phyloP scores from a whole-genome alignment of 2,113 vertebrate species.

The Scomber japonicus region DNA sequence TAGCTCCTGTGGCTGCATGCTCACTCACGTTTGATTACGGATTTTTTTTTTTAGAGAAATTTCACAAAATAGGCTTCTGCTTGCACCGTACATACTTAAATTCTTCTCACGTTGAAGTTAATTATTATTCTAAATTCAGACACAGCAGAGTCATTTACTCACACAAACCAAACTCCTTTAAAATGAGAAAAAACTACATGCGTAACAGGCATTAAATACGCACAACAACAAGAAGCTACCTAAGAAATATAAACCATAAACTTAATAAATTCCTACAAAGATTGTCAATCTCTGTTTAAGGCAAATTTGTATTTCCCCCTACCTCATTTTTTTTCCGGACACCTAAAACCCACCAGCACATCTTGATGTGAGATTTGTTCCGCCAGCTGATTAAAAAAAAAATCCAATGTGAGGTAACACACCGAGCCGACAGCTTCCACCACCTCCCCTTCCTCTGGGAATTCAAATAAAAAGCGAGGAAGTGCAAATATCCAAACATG shows the following conservation, averaged over 20 bases:
- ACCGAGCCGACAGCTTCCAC: constrained; percentile 26
- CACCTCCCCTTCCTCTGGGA: constrained; percentile 52
- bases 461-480: constrained; percentile 67
- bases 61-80: neutral
- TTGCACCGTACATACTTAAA: neutral
- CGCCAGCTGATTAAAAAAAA: constrained; percentile 55
- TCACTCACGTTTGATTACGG: neutral
- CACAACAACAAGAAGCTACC: neutral
- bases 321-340: constrained; percentile 22
- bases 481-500: constrained; percentile 72
- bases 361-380: constrained; percentile 74
- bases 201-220: neutral
- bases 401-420: constrained; percentile 19
- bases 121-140: constrained; percentile 35
- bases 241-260: neutral
- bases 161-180: constrained; percentile 22
- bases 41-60: neutral
- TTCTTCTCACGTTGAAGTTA: constrained; percentile 29
- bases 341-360: constrained; percentile 38
- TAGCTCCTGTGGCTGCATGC: neutral
- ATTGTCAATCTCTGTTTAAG: constrained; percentile 25
- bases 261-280: neutral
- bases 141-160: constrained; percentile 5
- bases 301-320: constrained; percentile 18
- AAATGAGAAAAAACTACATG: neutral